Evolutionary conservation across 2,797 vertebrate genomes (phyloP).

Genomic region (Acrossocheilus wenchowensis): DNA sequence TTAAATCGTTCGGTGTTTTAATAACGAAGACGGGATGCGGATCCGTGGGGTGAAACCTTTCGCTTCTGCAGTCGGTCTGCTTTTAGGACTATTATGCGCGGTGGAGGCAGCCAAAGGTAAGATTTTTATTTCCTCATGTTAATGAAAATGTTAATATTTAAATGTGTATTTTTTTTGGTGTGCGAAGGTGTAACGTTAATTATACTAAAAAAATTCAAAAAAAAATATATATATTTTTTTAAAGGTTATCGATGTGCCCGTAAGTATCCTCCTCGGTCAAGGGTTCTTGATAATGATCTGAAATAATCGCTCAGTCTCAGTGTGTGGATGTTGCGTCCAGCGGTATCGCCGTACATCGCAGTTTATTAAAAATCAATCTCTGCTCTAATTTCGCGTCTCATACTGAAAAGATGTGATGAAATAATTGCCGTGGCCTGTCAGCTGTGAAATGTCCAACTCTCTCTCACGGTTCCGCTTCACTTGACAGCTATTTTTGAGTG

Average conservation of each 20-base stretch:
- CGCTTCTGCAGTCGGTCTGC: conserved; percentile 78
- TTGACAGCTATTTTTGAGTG: conserved; percentile 39
- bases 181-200: not conserved
- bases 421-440: conserved; percentile 1
- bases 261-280: not conserved
- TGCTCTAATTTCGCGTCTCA: not conserved
- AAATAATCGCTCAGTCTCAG: not conserved
- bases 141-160: not conserved
- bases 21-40: conserved; percentile 77
- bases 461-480: conserved; percentile 12
- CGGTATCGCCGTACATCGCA: not conserved
- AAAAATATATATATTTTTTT: too few relatives aligned
- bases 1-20: conserved; percentile 55
- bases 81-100: conserved; percentile 81
- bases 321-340: not conserved
- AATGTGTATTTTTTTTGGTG: not conserved
- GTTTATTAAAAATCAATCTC: conserved; percentile 1
- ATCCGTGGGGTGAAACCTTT: conserved; percentile 74
- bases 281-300: not conserved
- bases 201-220: too few relatives aligned
- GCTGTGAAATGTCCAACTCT: not conserved
- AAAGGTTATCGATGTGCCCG: not conserved
- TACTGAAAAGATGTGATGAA: conserved; percentile 11
- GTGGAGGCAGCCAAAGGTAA: conserved; percentile 83
- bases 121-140: conserved; percentile 16